Percentiles rank a stretch among this genome's conserved stretches.
Evolutionary conservation across 1,140 invertebrate genomes (phyloP).

Genomic region (Arion vulgaris): DNA sequence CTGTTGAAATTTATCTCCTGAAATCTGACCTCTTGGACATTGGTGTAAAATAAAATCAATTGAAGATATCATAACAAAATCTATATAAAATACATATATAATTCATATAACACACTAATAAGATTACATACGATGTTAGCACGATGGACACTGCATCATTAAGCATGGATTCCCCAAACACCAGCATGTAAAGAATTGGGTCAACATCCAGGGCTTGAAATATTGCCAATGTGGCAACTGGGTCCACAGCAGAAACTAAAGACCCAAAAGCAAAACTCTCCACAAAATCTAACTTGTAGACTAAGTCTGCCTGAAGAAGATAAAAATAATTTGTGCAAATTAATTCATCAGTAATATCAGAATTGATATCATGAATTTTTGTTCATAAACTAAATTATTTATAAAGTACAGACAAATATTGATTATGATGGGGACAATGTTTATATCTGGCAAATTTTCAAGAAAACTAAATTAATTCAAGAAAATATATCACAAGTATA

Average conservation of each 20-base stretch:
- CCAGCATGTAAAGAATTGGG: constrained; percentile 97
- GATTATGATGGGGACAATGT: too few species aligned
- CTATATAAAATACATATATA: too few species aligned
- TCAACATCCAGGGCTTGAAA: constrained; percentile 94
- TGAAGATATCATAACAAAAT: too few species aligned
- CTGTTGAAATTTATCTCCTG: too few species aligned
- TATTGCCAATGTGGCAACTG: constrained; percentile 95
- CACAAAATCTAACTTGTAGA: constrained; percentile 92
- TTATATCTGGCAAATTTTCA: too few species aligned
- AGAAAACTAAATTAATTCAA: too few species aligned
- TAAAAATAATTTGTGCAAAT: background rate
- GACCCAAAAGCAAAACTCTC: constrained; percentile 99
- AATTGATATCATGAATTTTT: too few species aligned
- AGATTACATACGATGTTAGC: constrained; percentile 87
- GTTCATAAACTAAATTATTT: too few species aligned
- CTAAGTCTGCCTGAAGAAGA: constrained; percentile 77
- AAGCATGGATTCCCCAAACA: constrained; percentile 97
- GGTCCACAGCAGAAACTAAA: constrained; percentile 98
- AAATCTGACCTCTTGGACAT: too few species aligned
- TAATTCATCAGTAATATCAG: background rate
- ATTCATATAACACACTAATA: background rate
- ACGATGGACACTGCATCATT: constrained; percentile 99
- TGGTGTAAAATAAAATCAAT: too few species aligned
- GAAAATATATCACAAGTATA: too few species aligned
- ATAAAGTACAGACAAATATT: too few species aligned